Evolutionary conservation across 2,113 vertebrate genomes (phyloP), one percentile per base, ranked within the genome.

Genomic region (Emydocephalus ijimae): DNA sequence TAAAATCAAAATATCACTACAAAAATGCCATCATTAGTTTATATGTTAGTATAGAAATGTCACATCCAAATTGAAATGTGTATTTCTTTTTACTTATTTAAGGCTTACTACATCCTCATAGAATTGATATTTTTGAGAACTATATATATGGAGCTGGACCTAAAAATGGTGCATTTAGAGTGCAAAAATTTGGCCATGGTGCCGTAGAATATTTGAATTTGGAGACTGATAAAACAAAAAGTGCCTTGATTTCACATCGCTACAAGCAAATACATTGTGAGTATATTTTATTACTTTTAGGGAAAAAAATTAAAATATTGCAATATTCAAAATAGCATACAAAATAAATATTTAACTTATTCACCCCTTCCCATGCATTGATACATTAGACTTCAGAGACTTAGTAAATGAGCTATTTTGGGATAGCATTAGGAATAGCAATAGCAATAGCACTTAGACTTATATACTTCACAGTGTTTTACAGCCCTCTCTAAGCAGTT

Each of bases 71-170:
- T 7, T n/a, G 1, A 88, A 29, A 90, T 61, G 50, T 92, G n/a
- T 55, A 8, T 3, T 14, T 92, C 29, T 94, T 50, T 50, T 94
- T 95, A 56, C 91, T 95, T 93, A 59, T 96, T 96, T 20, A 95
- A 99, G 99, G 99, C 89, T 98, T 99, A 92, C 97, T 98, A 26
- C 98, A 99, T 95, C 99, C 99, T 52, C 99, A 99, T 89, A 98
- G 98, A 95, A 99, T 99, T 94, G 98, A 99, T 94, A 88, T 99
- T 96, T 99, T 99, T 98, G 99, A 99, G 96, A 99, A 99, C 97
- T 99, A 98, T 93, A 98, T 99, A 93, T 99, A 99, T 95, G 99
- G 99, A 96, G 99, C 98, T 48, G 98, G 98, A 93, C 97, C 99
- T 43, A 99, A 99, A 96, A 98, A 98, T 12, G 98, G 99, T 89